A percentile compares a stretch with the other conserved stretches of the same genome.
Evolutionary conservation across 2,888 invertebrate species (phyloP).

Genomic region (Tipula unca): DNA sequence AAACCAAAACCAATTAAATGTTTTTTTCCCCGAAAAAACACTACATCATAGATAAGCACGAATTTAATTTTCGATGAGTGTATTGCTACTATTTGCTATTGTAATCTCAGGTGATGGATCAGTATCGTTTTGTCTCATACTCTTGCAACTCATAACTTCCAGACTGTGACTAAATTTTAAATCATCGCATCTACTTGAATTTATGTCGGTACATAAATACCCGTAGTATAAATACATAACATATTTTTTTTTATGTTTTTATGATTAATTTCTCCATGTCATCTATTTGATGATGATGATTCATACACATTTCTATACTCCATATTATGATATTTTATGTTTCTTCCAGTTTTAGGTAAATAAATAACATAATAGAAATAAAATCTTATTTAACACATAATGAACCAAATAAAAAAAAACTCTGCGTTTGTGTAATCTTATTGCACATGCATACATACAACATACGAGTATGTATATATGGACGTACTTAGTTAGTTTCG

Average conservation of each 20-base stretch:
- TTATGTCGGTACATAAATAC: background rate
- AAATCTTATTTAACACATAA: background rate
- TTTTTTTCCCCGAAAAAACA: no score
- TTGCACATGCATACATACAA: background rate
- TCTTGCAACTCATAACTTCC: background rate
- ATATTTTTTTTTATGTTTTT: background rate
- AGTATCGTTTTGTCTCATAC: background rate
- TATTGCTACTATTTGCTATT: no score
- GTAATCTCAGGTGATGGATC: background rate
- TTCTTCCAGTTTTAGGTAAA: background rate
- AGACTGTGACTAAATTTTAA: background rate
- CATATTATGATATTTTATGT: background rate
- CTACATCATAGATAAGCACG: no score
- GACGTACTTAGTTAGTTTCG: background rate
- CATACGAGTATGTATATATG: background rate
- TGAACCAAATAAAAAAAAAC: background rate
- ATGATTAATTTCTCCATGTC: constrained; percentile 8
- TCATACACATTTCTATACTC: background rate
- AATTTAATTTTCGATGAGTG: no score
- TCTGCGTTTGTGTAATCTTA: background rate
- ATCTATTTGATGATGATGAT: background rate
- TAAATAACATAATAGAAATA: background rate
- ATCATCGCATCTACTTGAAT: background rate
- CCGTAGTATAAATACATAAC: background rate
- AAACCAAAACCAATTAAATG: no score